Evolutionary conservation across 2,888 invertebrate genomes (phyloP), one percentile per base, ranked within the genome.

Genomic region (Lycia hirtaria): DNA sequence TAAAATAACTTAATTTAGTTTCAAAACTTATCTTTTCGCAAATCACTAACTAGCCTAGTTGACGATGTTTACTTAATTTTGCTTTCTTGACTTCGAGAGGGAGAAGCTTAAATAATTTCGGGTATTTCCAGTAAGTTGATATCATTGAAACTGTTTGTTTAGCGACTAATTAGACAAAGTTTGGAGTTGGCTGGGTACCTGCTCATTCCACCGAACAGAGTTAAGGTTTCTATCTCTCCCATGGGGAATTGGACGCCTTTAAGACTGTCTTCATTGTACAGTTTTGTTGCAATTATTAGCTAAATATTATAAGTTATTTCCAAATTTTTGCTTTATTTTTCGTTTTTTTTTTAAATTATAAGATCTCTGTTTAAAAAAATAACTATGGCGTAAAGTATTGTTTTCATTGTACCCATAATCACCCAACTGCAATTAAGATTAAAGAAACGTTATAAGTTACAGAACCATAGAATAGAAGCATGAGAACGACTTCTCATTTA

Each of bases 91-190:
- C 10, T 35, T 9, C 17, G 15, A 19, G 1, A 19, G 15, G 19
- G 3, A 0, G 9, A 10, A 33, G 3, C 19, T 4, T 9, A 15
- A 10, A 17, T 3, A 17, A 28, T 6, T 12, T 43, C 9, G 10
- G 68, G 50, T 73, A 55, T 66, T 73, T 80, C 76, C 61, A 77
- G 74, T 56, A 59, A 49, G 61, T 61, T 70, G 67, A 47, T 52
- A 62, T 67, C 69, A 55, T 55, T 55, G 69, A 71, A 60, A 60
- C 68, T 79, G 78, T 83, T 83, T 83, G 80, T 80, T 82, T 79
- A 74, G 74, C 75, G 78, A 81, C 81, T 84, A 84, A 84, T 84
- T 84, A 84, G 80, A 75, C 75, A 68, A 78, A 82, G 76, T 84
- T 82, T 59, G 54, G 75, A 81, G 72, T 79, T 76, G 60, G 71